Evolutionary conservation across 2,888 invertebrate species (phyloP).

Genomic region (Cetonia aurata): DNA sequence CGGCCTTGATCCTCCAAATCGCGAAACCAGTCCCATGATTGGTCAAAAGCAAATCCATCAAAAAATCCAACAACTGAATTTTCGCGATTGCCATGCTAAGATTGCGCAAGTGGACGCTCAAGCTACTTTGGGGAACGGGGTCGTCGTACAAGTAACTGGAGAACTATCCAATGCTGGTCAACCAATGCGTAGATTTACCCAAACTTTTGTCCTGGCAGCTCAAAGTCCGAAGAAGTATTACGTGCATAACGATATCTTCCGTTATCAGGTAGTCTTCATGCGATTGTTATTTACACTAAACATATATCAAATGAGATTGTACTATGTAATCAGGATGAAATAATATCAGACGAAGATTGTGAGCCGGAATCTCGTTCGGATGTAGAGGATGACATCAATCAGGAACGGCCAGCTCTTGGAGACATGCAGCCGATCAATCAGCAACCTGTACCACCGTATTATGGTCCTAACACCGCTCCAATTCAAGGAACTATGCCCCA

Average conservation of each 20-base stretch:
- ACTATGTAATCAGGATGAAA: conserved; percentile 67
- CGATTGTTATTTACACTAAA: background rate
- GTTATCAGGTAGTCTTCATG: conserved; percentile 81
- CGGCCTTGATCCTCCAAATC: conserved; percentile 85
- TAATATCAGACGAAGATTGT: conserved; percentile 75
- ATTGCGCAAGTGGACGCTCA: conserved; percentile 97
- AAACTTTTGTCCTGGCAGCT: conserved; percentile 96
- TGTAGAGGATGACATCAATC: conserved; percentile 73
- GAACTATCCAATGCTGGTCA: conserved; percentile 96
- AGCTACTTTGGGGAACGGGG: conserved; percentile 92
- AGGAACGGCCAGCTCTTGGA: conserved; percentile 50
- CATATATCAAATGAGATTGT: conserved; percentile 1
- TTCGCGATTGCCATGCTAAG: conserved; percentile 97
- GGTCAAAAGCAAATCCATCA: conserved; percentile 96
- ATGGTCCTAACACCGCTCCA: conserved; percentile 57
- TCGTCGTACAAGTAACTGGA: conserved; percentile 97
- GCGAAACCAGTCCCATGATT: conserved; percentile 86
- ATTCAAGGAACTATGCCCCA: conserved; percentile 58
- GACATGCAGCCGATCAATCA: conserved; percentile 55
- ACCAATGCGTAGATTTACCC: conserved; percentile 97
- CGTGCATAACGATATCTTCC: conserved; percentile 98
- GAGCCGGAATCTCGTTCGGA: conserved; percentile 72
- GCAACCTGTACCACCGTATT: conserved; percentile 59
- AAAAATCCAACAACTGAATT: conserved; percentile 94
- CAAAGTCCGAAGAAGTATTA: conserved; percentile 98